These are phyloP conservation scores for Penaeus monodon DNA, from an alignment of 2,888 invertebrate genomes.

Conservation along the genomic window DNA sequence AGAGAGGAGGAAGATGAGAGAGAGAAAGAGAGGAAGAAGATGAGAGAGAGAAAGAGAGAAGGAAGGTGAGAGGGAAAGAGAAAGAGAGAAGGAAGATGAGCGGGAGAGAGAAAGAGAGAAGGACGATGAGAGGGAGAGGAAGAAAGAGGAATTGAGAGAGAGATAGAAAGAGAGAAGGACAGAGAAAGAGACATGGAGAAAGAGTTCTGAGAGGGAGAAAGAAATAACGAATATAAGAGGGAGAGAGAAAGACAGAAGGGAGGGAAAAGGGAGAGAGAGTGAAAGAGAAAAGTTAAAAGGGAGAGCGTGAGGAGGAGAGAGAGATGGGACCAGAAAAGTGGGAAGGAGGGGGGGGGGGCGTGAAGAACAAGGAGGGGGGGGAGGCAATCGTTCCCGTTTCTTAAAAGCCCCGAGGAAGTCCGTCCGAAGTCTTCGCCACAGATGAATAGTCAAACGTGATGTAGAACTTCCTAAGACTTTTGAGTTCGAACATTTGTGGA, in stretches of 20 bases:
- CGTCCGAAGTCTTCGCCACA: too few relatives aligned
- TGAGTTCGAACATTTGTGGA: too few relatives aligned
- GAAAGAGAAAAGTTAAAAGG: too few relatives aligned
- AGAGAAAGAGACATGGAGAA: constrained; percentile 3
- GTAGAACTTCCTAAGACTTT: too few relatives aligned
- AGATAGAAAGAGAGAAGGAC: neutral
- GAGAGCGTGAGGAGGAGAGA: too few relatives aligned
- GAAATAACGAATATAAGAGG: neutral
- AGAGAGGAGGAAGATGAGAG: too few relatives aligned
- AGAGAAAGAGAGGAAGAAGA: too few relatives aligned
- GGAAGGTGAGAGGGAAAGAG: neutral
- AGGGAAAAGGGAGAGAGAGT: constrained; percentile 2
- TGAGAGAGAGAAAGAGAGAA: neutral
- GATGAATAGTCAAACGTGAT: too few relatives aligned
- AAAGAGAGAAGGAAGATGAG: neutral
- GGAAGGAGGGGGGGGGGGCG: too few relatives aligned
- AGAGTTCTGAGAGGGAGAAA: neutral
- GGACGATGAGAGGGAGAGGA: neutral
- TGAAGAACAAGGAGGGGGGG: too few relatives aligned
- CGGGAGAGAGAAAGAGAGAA: neutral
- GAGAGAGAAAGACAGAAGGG: neutral
- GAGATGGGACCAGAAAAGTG: too few relatives aligned
- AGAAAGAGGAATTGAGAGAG: neutral
- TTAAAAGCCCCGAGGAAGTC: neutral
- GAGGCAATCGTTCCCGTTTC: neutral